Base-by-base conservation (phyloP, 2,888 invertebrate species). In the Conus canariensis region DNA sequence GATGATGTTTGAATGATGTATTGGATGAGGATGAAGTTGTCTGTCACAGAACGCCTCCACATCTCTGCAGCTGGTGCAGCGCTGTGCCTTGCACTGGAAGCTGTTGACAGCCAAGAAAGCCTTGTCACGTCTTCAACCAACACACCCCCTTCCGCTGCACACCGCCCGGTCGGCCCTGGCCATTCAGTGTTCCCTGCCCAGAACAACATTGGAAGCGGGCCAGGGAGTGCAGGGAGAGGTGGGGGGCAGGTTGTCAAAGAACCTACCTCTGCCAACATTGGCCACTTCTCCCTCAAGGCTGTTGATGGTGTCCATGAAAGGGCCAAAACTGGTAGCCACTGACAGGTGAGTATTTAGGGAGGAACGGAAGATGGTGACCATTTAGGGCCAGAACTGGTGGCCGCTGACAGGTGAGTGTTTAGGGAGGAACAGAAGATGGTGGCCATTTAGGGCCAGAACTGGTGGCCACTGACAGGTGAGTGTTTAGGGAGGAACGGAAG, bases 81-180 rank as follows among this genome's bases (percentile, higher is more conserved):
- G 93, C 22, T 94, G 93, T 93, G 95, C 94, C 14, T 87, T 95
- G 56, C 94, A 94, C 91, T 95, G 95, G 95, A 94, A 94, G 90
- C 89, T 92, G 8, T 90, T 87, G 90, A 90, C 93, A 19, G 90
- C 90, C 6, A 90, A 77, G 22, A 89, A 90, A 22, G 80, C 88
- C 16, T 86, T 83, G 59, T 59, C 16, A 70, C 89, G 90, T 22
- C 88, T 82, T 9, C 91, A 90, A n/a, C 90, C 22, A 10, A 7
- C 19, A 12, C 22, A 85, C 59, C 88, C 9, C 83, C 83, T 6
- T 19, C 19, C 58, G 19, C 58, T 19, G 58, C 82, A 14, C 56
- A 30, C 89, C 14, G 10, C 83, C 59, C 59, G 14, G 12, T 22
- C 59, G 58, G 60, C 59, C 14, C 14, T 60, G 30, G 56, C 60